Evolutionary conservation across 2,888 invertebrate species (phyloP), one percentile per base, ranked within the genome.

Genomic region (Lampropteryx suffumata): DNA sequence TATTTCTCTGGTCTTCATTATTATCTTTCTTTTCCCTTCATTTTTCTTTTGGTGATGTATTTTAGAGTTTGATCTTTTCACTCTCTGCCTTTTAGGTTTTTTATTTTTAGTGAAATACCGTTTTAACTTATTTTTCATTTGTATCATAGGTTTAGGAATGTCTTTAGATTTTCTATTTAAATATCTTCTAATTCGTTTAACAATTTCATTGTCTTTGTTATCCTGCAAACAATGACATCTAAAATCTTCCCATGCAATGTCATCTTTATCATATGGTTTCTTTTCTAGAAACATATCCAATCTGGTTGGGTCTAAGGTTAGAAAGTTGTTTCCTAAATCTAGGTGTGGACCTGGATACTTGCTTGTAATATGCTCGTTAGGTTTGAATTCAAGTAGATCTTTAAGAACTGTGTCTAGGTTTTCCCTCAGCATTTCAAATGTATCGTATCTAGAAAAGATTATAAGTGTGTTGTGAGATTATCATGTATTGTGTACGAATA

Each of bases 341-440:
- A 90, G 69, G 57, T 82, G 69, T 11, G 76, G 54, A 6, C 90
- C 90, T 34, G 90, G 89, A 68, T 86, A 88, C 29, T 54, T 45
- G 55, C 79, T 79, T 6, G 59, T 26, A 7, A 85, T 48, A 2
- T 66, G 28, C 64, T 88, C 86, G 34, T 66, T 50, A 1, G 46
- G 44, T 57, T 92, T 89, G 56, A 92, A 92, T 61, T 94, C 92
- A 21, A 95, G 79, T 9, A 96, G 80, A 60, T 94, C 93, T 69
- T 91, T 92, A 33, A 96, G 78, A 0, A 94, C 93, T 0, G 91
- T 72, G 71, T 96, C 95, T 36, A 96, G 82, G 64, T 95, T 95
- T 84, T 97, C 96, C 63, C 96, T 91, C 4, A 98, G 86, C 92
- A 96, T 95, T 86, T 97, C 97, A 76, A 98, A 98, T 0, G 96